phyloP scores from a whole-genome alignment of 2,797 vertebrate genomes.

The Oophaga sylvatica region DNA sequence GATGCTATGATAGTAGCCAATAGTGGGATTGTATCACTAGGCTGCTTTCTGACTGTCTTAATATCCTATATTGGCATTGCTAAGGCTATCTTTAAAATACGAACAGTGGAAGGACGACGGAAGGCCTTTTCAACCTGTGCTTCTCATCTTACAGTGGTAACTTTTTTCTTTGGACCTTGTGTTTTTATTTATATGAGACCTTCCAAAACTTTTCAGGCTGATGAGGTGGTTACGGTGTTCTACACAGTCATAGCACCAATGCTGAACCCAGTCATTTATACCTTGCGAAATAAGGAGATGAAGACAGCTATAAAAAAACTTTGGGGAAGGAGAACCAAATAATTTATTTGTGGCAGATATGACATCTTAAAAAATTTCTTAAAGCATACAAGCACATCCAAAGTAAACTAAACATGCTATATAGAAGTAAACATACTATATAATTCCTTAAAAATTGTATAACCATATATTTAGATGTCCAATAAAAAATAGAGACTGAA shows the following conservation, averaged over 20 bases:
- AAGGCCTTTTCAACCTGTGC: conserved; percentile 70
- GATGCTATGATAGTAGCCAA: conserved; percentile 69
- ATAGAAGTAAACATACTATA: neutral
- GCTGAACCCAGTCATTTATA: conserved; percentile 69
- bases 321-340: conserved; percentile 60
- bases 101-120: conserved; percentile 35
- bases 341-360: neutral
- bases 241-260: conserved; percentile 67
- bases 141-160: conserved; percentile 67
- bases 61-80: conserved; percentile 66
- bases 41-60: conserved; percentile 67
- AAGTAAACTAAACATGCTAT: neutral
- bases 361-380: neutral
- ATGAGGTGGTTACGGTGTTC: conserved; percentile 68
- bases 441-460: neutral
- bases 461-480: too few relatives aligned
- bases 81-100: conserved; percentile 63
- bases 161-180: conserved; percentile 66
- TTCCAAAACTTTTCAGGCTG: conserved; percentile 23
- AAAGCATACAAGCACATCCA: neutral
- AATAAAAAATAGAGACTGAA: too few relatives aligned
- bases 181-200: conserved; percentile 65
- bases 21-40: conserved; percentile 68
- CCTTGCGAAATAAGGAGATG: conserved; percentile 65
- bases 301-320: conserved; percentile 68